Percentiles rank a stretch among this genome's conserved stretches.
phyloP scores from a whole-genome alignment of 2,797 vertebrate species.

The Rhabdophis nuchalis region DNA sequence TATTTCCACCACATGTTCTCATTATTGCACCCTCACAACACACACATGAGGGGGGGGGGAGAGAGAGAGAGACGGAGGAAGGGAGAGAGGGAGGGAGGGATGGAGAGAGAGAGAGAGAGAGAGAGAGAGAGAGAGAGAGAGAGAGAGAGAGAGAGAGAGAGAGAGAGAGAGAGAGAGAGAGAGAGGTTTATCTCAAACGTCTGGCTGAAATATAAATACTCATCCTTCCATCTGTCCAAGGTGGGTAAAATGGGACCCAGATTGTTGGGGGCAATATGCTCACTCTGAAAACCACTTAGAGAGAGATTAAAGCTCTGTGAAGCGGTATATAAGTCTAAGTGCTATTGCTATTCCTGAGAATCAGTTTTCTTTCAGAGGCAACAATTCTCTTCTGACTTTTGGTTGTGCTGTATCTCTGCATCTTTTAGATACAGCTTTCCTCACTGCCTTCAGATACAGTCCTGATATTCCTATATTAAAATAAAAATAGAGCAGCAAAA shows the following conservation, averaged over 20 bases:
- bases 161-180: background rate
- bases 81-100: too few relatives aligned
- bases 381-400: background rate
- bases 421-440: conserved; percentile 26
- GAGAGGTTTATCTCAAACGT: conserved; percentile 47
- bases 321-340: too few relatives aligned
- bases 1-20: conserved; percentile 68
- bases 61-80: too few relatives aligned
- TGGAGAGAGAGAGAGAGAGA: background rate
- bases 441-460: conserved; percentile 30
- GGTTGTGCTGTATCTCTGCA: conserved; percentile 29
- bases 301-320: too few relatives aligned
- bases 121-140: background rate
- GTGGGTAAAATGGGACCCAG: too few relatives aligned
- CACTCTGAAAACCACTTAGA: too few relatives aligned
- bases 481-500: conserved; percentile 35
- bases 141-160: too few relatives aligned
- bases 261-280: too few relatives aligned
- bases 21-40: conserved; percentile 56
- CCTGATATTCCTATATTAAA: conserved; percentile 37
- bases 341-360: background rate
- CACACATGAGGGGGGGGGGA: conserved; percentile 4
- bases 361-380: background rate
- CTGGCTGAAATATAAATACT: conserved; percentile 28
- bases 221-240: too few relatives aligned